A percentile compares a stretch with the other conserved stretches of the same genome.
Conservation (phyloP, 2,113 vertebrate species). For the Stercorarius parasiticus region DNA sequence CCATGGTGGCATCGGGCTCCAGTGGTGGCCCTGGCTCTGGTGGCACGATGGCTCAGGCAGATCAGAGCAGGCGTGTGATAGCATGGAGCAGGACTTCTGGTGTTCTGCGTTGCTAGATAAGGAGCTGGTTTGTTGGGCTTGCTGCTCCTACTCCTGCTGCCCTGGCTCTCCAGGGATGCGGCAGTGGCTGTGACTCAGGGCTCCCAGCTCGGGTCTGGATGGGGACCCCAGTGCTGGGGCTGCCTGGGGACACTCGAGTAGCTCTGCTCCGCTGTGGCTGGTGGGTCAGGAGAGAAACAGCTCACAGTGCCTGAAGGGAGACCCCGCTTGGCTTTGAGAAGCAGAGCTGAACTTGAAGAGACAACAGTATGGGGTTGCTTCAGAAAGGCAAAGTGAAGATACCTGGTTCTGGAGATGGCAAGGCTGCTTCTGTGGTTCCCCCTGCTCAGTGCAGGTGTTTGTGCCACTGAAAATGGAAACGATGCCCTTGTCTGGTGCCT, state of each 20-base stretch:
- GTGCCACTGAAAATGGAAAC: neutral
- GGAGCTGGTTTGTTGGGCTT: neutral
- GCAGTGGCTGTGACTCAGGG: neutral
- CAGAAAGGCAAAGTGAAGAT: neutral
- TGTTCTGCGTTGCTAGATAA: neutral
- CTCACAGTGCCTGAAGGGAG: neutral
- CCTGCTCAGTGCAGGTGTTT: neutral
- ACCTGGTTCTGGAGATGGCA: neutral
- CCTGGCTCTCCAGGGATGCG: neutral
- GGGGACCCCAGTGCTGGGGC: too few relatives aligned
- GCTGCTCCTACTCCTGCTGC: neutral
- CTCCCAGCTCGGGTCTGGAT: neutral
- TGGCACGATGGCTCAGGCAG: neutral
- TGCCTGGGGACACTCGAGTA: too few relatives aligned
- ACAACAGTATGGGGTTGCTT: neutral
- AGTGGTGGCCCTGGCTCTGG: neutral
- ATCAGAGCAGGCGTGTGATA: neutral
- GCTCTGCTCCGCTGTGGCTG: neutral
- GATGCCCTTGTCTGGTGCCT: neutral
- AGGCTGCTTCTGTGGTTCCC: neutral
- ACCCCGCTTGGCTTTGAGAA: neutral
- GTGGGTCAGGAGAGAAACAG: neutral
- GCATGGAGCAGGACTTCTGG: neutral
- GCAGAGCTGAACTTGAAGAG: neutral
- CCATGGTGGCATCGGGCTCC: accelerated